phyloP scores from a whole-genome alignment of 2,888 invertebrate species.

The Dioctria linearis region DNA sequence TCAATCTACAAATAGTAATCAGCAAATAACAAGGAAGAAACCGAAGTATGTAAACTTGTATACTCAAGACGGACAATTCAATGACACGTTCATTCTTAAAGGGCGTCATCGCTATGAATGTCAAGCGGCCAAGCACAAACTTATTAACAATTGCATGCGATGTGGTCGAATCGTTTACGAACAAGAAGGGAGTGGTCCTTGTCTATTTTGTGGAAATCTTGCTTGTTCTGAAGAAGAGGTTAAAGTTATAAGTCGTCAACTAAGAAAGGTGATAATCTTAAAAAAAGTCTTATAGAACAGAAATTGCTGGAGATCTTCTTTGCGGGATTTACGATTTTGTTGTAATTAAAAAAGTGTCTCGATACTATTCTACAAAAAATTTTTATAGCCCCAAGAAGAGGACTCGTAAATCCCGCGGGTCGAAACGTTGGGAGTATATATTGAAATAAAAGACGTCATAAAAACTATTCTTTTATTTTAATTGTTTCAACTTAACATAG shows the following conservation, averaged over 20 bases:
- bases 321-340: too few species aligned
- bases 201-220: conserved; percentile 90
- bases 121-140: conserved; percentile 89
- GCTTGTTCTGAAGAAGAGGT: conserved; percentile 86
- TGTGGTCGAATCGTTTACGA: conserved; percentile 96
- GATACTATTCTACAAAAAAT: too few species aligned
- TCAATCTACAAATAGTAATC: not conserved
- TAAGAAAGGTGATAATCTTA: conserved; percentile 79
- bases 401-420: too few species aligned
- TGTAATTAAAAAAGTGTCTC: too few species aligned
- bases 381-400: too few species aligned
- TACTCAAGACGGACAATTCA: conserved; percentile 79
- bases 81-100: conserved; percentile 74
- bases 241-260: conserved; percentile 77
- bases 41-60: conserved; percentile 84
- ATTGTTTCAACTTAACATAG: too few species aligned
- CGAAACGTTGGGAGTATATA: too few species aligned
- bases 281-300: conserved; percentile 77
- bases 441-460: too few species aligned
- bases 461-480: too few species aligned
- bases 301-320: too few species aligned
- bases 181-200: conserved; percentile 98
- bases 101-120: conserved; percentile 93
- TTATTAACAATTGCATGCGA: conserved; percentile 92
- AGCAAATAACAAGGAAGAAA: conserved; percentile 73